phyloP scores from a whole-genome alignment of 2,113 vertebrate species.

The Leucopsar rothschildi region DNA sequence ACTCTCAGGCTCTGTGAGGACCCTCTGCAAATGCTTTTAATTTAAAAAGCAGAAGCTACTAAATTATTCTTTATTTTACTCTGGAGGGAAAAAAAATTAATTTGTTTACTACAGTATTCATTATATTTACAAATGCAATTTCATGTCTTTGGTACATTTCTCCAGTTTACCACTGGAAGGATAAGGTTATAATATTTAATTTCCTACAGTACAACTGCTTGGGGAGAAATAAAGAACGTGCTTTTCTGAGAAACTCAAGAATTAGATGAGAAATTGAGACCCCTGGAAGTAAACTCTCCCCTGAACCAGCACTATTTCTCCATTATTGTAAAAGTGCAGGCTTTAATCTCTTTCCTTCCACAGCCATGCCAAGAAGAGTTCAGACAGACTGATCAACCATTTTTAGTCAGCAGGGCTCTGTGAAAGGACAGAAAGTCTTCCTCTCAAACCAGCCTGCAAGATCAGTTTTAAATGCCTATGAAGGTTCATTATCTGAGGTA shows the following conservation, averaged over 20 bases:
- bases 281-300: not conserved
- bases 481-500: not conserved
- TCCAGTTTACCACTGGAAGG: not conserved
- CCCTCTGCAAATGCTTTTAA: not conserved
- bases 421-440: not conserved
- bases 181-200: not conserved
- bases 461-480: not conserved
- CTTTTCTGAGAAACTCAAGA: not conserved
- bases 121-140: not conserved
- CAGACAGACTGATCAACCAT: not conserved
- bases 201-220: not conserved
- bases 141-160: not conserved
- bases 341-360: not conserved
- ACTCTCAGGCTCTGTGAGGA: not conserved
- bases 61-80: not conserved
- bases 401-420: not conserved
- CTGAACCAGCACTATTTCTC: not conserved
- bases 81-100: accelerated
- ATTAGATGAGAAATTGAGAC: not conserved
- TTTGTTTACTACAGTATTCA: not conserved
- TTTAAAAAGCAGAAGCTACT: not conserved
- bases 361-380: not conserved
- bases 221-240: not conserved
- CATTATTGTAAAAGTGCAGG: not conserved
- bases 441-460: not conserved